Percentiles rank a stretch among this genome's conserved stretches.
Conservation (phyloP, 1,140 invertebrate genomes). For the Drosophila prosaltans region DNA sequence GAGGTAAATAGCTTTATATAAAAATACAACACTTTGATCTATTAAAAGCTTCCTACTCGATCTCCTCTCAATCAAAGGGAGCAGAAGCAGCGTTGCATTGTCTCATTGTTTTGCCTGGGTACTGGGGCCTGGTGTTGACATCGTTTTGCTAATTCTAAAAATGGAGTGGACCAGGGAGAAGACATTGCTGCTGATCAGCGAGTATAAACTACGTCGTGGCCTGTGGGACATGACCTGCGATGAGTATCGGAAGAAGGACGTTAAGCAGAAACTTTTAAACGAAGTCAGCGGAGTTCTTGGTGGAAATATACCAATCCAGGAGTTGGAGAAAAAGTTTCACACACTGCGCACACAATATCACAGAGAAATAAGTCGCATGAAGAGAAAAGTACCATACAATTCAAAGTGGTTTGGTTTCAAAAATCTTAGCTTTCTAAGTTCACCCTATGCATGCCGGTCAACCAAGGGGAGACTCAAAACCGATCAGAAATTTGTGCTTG, state of each 20-base stretch:
- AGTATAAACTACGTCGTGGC: slow-evolving; percentile 74
- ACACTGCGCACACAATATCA: slow-evolving; percentile 80
- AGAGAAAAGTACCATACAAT: slow-evolving; percentile 79
- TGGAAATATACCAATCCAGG: slow-evolving; percentile 71
- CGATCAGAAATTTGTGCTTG: slow-evolving; percentile 69
- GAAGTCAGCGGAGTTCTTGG: slow-evolving; percentile 71
- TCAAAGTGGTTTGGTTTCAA: slow-evolving; percentile 83
- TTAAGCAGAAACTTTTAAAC: slow-evolving; percentile 71
- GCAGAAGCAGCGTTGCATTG: slow-evolving; percentile 4
- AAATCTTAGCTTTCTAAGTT: slow-evolving; percentile 76
- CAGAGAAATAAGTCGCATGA: slow-evolving; percentile 82
- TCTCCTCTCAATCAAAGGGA: slow-evolving; percentile 44
- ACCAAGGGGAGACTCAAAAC: slow-evolving; percentile 69
- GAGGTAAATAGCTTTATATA: slow-evolving; percentile 12
- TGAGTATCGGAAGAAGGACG: slow-evolving; percentile 81
- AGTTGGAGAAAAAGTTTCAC: slow-evolving; percentile 81
- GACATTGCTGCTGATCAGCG: slow-evolving; percentile 72
- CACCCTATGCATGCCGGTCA: slow-evolving; percentile 74
- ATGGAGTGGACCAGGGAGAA: slow-evolving; percentile 83
- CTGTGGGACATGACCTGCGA: slow-evolving; percentile 83
- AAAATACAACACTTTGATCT: slow-evolving; percentile 47
- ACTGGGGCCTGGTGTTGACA: slow-evolving; percentile 27
- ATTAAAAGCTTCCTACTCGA: slow-evolving; percentile 38
- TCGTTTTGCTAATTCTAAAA: slow-evolving; percentile 62
- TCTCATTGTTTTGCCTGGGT: slow-evolving; percentile 45